Conservation (phyloP, 2,113 vertebrate species). For the Chaetodon auriga region DNA sequence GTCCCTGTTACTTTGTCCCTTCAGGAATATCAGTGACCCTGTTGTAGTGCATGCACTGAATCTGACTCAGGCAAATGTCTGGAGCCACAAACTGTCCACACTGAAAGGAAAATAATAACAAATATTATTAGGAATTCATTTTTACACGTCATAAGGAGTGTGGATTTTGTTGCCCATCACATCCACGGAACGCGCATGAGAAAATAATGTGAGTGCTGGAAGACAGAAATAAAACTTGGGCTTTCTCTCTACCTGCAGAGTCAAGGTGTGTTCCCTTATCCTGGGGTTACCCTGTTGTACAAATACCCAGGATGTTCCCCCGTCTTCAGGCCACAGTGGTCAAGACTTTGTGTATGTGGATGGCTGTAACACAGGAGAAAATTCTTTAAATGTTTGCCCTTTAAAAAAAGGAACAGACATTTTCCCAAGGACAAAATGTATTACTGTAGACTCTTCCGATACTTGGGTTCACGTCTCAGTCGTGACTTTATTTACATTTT, state of each 20-base stretch:
- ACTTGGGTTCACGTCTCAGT: background rate
- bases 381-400: background rate
- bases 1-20: too few species aligned
- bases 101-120: background rate
- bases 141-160: background rate
- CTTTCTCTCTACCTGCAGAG: too few species aligned
- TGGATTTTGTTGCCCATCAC: background rate
- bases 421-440: background rate
- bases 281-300: too few species aligned
- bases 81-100: background rate
- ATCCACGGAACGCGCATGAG: too few species aligned
- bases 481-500: conserved; percentile 12
- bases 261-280: too few species aligned
- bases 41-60: too few species aligned
- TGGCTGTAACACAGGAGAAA: background rate
- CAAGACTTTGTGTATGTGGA: too few species aligned
- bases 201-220: too few species aligned
- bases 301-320: too few species aligned
- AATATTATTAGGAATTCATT: background rate
- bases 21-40: too few species aligned
- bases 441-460: background rate
- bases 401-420: background rate
- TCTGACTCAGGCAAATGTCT: background rate
- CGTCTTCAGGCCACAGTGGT: too few species aligned
- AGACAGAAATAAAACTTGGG: too few species aligned